phyloP scores from a whole-genome alignment of 2,797 vertebrate species.

The Micrastur ruficollis region DNA sequence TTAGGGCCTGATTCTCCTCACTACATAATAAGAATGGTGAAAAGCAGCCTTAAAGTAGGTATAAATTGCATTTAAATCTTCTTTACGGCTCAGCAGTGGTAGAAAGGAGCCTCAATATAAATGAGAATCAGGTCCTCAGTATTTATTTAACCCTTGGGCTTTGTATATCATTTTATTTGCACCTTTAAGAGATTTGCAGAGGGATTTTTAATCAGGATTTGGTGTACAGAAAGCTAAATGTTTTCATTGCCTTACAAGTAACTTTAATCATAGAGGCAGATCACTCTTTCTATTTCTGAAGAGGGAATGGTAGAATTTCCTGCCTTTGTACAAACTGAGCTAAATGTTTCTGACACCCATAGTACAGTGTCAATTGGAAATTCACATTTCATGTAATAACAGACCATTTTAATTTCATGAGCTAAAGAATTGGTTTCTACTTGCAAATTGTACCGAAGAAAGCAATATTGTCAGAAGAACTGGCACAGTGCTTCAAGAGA shows the following conservation, averaged over 20 bases:
- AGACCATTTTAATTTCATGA: constrained; percentile 72
- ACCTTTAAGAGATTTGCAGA: constrained; percentile 40
- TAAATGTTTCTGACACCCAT: constrained; percentile 65
- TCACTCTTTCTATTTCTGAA: constrained; percentile 53
- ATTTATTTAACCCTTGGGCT: constrained; percentile 32
- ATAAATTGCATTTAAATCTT: constrained; percentile 52
- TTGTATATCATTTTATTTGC: constrained; percentile 37
- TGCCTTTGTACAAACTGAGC: constrained; percentile 22
- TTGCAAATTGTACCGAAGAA: constrained; percentile 48
- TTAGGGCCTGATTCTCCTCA: constrained; percentile 40
- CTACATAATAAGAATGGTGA: constrained; percentile 26
- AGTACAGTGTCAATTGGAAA: constrained; percentile 55
- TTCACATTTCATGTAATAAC: constrained; percentile 67
- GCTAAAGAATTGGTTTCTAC: constrained; percentile 54
- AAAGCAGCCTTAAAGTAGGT: constrained; percentile 42
- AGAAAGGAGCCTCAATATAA: not conserved
- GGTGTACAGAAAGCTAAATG: constrained; percentile 28
- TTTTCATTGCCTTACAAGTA: constrained; percentile 44
- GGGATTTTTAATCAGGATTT: constrained; percentile 46
- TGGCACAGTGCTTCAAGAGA: constrained; percentile 45
- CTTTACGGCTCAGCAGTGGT: constrained; percentile 26
- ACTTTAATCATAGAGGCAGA: constrained; percentile 31
- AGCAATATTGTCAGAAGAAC: constrained; percentile 58
- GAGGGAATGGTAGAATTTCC: constrained; percentile 10
- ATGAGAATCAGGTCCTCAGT: constrained; percentile 15